Evolutionary conservation across 1,140 invertebrate genomes (phyloP), one percentile per base, ranked within the genome.

Genomic region (Apis dorsata): DNA sequence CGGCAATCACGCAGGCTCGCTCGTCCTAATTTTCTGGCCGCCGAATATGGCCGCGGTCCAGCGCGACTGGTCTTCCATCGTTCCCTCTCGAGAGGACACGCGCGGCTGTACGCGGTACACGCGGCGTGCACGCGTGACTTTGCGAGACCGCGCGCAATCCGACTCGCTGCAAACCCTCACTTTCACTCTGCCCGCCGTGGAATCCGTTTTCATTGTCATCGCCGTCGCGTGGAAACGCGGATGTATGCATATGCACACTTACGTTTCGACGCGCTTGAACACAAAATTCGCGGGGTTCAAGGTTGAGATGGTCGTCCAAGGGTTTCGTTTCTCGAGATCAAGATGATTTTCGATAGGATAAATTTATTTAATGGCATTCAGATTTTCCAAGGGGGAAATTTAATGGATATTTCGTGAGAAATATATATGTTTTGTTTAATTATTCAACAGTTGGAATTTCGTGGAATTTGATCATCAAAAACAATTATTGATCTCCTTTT

Each of bases 21-120:
- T 21, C 62, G 85, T 66, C 75, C 70, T 28, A 86, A 86, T 84
- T 87, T 88, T 88, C 78, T 21, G 86, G 79, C 63, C 81, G 71
- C 87, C 85, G 74, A 90, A 91, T 90, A 90, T 90, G 87, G 89
- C 59, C 69, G 88, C 86, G 84, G 76, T 80, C 57, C 79, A 21
- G 76, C 79, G 49, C 65, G 57, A 89, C 79, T 81, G 73, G 86
- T 90, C 82, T 89, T 87, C 83, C 82, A 86, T 83, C 80, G 78
- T 19, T 74, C 74, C 34, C 84, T 87, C 85, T 79, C 79, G 65
- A 81, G 84, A 44, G 85, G 86, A 87, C 85, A 86, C 77, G 28
- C 82, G 81, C n/a, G 53, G 9, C 10, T 55, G 19, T 34, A 79
- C 44, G 24, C n/a, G 57, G 17, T 57, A 72, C 60, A 80, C 68